Conservation (phyloP, 2,888 invertebrate species). For the Rhodophaea formosa region DNA sequence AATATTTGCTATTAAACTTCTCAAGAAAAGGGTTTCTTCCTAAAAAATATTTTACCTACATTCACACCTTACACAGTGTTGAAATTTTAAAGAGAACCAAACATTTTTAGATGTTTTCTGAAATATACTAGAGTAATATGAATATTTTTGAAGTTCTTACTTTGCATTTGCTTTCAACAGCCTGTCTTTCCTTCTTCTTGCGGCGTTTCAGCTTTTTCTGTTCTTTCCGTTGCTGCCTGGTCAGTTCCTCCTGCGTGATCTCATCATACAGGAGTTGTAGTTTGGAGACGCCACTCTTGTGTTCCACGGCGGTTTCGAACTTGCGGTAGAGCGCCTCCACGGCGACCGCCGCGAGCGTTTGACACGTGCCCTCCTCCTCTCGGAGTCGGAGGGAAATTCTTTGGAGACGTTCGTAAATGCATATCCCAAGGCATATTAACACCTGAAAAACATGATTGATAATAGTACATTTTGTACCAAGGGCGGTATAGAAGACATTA, state of each 20-base stretch:
- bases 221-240: conserved; percentile 91
- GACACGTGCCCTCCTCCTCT: conserved; percentile 96
- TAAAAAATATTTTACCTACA: too few relatives aligned
- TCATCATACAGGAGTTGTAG: conserved; percentile 93
- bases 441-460: conserved; percentile 71
- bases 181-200: conserved; percentile 85
- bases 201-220: conserved; percentile 90
- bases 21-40: too few relatives aligned
- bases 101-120: too few relatives aligned
- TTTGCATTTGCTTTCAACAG: conserved; percentile 70
- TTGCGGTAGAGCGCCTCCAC: conserved; percentile 93
- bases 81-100: too few relatives aligned
- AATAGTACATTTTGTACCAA: too few relatives aligned
- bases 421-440: conserved; percentile 95
- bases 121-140: too few relatives aligned
- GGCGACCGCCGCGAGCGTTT: conserved; percentile 93
- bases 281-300: conserved; percentile 93
- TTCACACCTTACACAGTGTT: too few relatives aligned
- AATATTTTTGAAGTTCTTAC: conserved; percentile 33
- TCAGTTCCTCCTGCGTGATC: conserved; percentile 91
- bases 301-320: conserved; percentile 94
- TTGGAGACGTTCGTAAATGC: conserved; percentile 94
- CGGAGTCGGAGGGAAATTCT: conserved; percentile 91
- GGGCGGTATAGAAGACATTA: too few relatives aligned
- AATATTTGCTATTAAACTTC: too few relatives aligned